Conservation (phyloP, 2,113 vertebrate genomes). For the Naja naja region DNA sequence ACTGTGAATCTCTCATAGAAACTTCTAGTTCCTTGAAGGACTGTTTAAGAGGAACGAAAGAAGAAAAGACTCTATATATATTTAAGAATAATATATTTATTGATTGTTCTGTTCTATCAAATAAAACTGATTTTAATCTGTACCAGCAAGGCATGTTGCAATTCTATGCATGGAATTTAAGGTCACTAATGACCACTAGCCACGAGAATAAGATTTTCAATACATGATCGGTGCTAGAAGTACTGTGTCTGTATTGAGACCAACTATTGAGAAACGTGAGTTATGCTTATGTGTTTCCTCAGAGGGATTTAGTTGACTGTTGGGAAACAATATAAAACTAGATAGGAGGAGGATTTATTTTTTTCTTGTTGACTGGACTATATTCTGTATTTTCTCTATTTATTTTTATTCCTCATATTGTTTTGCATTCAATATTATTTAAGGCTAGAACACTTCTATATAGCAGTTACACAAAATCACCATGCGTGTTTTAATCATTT, state of each 20-base stretch:
- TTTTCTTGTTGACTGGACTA: neutral
- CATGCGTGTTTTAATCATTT: neutral
- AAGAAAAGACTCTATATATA: too few species aligned
- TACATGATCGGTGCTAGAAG: neutral
- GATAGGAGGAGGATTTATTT: neutral
- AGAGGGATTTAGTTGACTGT: neutral
- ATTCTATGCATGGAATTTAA: too few species aligned
- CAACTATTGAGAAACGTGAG: neutral
- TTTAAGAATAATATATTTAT: too few species aligned
- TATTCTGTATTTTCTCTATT: neutral
- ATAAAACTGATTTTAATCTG: too few species aligned
- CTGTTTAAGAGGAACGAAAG: too few species aligned
- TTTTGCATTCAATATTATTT: neutral
- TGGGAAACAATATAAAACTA: neutral
- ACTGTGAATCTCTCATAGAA: too few species aligned
- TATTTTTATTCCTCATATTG: neutral
- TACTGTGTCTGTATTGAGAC: too few species aligned
- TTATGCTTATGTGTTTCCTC: neutral
- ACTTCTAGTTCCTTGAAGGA: too few species aligned
- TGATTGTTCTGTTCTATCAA: too few species aligned
- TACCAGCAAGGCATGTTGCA: too few species aligned
- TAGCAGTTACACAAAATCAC: neutral
- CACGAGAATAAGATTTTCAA: neutral
- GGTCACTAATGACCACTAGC: neutral
- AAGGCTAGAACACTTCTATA: neutral